Evolutionary conservation across 2,113 vertebrate genomes (phyloP).

Genomic region (Cololabis saira): DNA sequence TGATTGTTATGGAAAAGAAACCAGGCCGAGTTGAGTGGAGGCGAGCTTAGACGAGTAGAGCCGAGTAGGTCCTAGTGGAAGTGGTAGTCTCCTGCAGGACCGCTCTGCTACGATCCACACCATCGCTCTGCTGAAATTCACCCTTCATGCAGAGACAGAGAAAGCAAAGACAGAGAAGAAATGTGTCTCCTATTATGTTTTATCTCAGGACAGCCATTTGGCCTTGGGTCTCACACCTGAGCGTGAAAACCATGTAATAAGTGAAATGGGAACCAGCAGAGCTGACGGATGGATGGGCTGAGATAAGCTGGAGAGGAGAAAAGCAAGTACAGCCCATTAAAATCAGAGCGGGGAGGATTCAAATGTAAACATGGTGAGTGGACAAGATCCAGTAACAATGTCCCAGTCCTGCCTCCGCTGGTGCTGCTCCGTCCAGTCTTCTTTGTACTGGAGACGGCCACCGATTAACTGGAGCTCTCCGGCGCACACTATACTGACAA

Average conservation of each 20-base stretch:
- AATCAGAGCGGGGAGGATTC: slow-evolving; percentile 26
- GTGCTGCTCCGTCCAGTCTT: too few species aligned
- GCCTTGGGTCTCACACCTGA: slow-evolving; percentile 20
- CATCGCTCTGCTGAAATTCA: not conserved
- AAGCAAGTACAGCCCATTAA: slow-evolving; percentile 6
- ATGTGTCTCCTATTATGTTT: not conserved
- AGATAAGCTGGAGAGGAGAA: slow-evolving; percentile 24
- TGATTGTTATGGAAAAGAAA: too few species aligned
- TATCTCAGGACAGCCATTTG: slow-evolving; percentile 12
- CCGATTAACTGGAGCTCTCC: too few species aligned
- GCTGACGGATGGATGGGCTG: not conserved
- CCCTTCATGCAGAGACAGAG: slow-evolving; percentile 11
- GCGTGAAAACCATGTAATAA: slow-evolving; percentile 19
- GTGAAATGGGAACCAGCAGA: slow-evolving; percentile 30
- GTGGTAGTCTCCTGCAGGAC: slow-evolving; percentile 7
- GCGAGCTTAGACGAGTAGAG: too few species aligned
- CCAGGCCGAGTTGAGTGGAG: too few species aligned
- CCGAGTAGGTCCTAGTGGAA: too few species aligned
- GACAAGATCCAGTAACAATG: slow-evolving; percentile 21
- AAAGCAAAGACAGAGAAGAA: too few species aligned
- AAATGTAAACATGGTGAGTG: slow-evolving; percentile 17
- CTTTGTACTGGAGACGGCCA: too few species aligned
- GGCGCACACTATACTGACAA: too few species aligned
- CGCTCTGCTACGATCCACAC: not conserved
- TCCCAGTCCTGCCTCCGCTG: slow-evolving; percentile 14